Conservation (phyloP, 2,113 vertebrate genomes). For the Lophochroa leadbeateri region DNA sequence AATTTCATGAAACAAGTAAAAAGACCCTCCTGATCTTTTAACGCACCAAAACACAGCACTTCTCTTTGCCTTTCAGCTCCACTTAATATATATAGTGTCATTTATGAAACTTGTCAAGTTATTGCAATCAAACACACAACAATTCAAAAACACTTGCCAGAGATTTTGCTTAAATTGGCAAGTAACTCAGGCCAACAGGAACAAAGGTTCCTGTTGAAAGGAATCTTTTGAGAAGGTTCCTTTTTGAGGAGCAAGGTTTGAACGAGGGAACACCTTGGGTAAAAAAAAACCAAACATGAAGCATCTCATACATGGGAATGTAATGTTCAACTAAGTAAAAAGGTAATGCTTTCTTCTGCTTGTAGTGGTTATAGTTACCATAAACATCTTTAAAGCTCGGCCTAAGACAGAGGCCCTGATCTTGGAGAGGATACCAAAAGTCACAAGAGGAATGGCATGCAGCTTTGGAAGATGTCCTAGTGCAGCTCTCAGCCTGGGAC, state of each 20-base stretch:
- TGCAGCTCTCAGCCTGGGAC: accelerated
- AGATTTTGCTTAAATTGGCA: background rate
- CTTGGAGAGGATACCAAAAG: background rate
- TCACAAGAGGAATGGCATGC: background rate
- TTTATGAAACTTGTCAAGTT: background rate
- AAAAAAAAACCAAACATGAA: background rate
- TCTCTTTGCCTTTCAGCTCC: background rate
- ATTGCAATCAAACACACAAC: background rate
- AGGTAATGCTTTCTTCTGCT: background rate
- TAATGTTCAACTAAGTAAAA: background rate
- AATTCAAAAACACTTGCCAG: background rate
- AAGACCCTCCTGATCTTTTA: background rate
- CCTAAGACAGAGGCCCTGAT: background rate
- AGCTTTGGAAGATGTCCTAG: background rate
- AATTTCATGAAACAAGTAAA: background rate
- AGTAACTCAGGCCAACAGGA: background rate
- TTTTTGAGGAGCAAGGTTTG: background rate
- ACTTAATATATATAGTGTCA: background rate
- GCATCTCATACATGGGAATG: accelerated
- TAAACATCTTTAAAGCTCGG: background rate
- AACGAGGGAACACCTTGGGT: background rate
- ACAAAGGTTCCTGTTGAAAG: background rate
- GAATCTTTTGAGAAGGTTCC: too few species aligned
- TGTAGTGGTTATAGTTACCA: background rate
- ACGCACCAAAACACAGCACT: background rate